Evolutionary conservation across 2,113 vertebrate genomes (phyloP).

Genomic region (Grus americana): DNA sequence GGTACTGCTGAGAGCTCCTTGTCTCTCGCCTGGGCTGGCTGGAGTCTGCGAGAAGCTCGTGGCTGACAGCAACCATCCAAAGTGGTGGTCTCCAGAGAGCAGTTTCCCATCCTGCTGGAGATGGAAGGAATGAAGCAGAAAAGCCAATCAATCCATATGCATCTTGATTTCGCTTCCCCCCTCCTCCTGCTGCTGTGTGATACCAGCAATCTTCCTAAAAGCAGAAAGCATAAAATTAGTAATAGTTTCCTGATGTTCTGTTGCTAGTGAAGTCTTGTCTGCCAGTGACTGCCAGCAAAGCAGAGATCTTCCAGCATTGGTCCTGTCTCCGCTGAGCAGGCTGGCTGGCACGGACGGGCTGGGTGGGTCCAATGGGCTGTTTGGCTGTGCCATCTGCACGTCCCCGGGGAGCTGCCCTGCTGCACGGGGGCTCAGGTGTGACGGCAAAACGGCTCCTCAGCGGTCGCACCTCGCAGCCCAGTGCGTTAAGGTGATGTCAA

Average conservation of each 20-base stretch:
- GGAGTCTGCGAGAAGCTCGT: neutral
- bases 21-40: neutral
- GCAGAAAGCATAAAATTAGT: neutral
- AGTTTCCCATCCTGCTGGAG: neutral
- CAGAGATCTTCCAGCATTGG: accelerated
- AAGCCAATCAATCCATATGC: neutral
- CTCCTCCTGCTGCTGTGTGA: neutral
- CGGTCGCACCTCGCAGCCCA: neutral
- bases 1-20: neutral
- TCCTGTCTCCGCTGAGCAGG: neutral
- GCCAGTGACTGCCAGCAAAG: neutral
- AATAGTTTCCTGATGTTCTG: neutral
- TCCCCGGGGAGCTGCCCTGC: neutral
- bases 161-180: neutral
- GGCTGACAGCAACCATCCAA: neutral
- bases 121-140: neutral
- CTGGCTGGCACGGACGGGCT: neutral
- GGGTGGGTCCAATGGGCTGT: neutral
- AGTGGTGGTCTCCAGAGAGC: neutral
- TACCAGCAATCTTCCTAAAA: neutral
- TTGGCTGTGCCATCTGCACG: neutral
- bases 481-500: neutral
- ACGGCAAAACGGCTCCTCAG: accelerated
- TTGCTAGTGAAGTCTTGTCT: neutral
- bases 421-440: neutral